A percentile compares a stretch with the other conserved stretches of the same genome.
phyloP scores from a whole-genome alignment of 2,797 vertebrate species.

The Amazonetta brasiliensis region DNA sequence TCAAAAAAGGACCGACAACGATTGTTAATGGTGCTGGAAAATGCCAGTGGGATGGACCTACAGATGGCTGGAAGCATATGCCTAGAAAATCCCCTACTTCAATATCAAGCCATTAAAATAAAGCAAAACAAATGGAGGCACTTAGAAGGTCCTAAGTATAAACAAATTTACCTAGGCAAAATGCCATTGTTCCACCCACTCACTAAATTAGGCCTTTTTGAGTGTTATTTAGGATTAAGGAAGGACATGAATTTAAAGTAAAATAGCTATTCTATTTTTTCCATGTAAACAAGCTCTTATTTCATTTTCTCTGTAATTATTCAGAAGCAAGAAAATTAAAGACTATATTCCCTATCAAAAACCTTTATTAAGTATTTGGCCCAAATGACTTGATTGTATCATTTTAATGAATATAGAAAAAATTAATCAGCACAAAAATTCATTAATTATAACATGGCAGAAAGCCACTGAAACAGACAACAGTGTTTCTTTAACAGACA shows the following conservation, averaged over 20 bases:
- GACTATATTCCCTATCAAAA: constrained; percentile 36
- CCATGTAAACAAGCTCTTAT: constrained; percentile 12
- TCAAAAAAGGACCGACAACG: background rate
- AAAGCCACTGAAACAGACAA: constrained; percentile 34
- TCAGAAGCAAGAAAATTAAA: constrained; percentile 44
- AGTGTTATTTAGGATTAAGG: constrained; percentile 6
- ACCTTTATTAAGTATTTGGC: constrained; percentile 35
- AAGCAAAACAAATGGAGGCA: background rate
- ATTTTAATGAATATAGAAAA: constrained; percentile 56
- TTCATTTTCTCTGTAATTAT: constrained; percentile 38
- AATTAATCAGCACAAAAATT: constrained; percentile 35
- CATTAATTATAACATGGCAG: constrained; percentile 44
- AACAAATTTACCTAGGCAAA: background rate
- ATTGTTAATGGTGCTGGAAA: background rate
- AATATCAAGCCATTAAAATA: background rate
- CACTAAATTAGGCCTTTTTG: background rate
- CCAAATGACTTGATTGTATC: constrained; percentile 46
- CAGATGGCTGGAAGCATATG: background rate
- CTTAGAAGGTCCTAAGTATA: background rate
- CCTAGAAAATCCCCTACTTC: background rate
- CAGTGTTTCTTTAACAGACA: background rate
- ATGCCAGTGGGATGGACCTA: background rate
- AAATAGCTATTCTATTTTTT: constrained; percentile 40
- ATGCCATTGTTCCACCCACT: background rate
- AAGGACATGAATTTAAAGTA: background rate